A percentile compares a stretch with the other conserved stretches of the same genome.
Evolutionary conservation across 2,797 vertebrate genomes (phyloP).

Genomic region (Acipenser transmontanus): DNA sequence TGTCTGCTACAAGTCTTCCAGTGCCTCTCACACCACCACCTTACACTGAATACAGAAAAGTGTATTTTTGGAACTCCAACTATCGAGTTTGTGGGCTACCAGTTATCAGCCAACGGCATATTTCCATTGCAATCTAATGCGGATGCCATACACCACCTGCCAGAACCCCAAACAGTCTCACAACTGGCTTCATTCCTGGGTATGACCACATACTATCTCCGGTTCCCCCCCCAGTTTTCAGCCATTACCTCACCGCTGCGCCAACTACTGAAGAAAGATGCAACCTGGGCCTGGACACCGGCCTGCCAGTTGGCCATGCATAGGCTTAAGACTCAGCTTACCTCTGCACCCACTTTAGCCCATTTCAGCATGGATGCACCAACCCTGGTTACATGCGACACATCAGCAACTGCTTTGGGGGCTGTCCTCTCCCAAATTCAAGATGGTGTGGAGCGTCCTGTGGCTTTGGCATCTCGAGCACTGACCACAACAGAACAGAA

Average conservation of each 20-base stretch:
- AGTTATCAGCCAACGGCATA: not conserved
- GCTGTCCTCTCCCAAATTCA: slow-evolving; percentile 16
- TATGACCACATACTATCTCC: too few species aligned
- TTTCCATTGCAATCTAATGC: too few species aligned
- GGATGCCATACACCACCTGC: too few species aligned
- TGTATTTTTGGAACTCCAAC: slow-evolving; percentile 7
- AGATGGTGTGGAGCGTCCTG: not conserved
- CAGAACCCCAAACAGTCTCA: too few species aligned
- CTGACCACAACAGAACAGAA: slow-evolving; percentile 6
- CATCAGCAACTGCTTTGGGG: not conserved
- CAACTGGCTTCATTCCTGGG: too few species aligned
- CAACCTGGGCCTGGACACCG: slow-evolving; percentile 5
- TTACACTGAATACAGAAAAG: slow-evolving; percentile 14
- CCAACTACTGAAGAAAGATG: slow-evolving; percentile 4
- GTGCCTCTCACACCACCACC: not conserved
- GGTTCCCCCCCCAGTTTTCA: slow-evolving; percentile 8
- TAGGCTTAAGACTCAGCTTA: slow-evolving; percentile 1
- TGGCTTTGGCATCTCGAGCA: slow-evolving; percentile 12
- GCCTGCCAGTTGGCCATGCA: not conserved
- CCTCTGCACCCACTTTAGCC: not conserved
- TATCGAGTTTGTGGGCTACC: slow-evolving; percentile 10
- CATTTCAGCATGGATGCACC: not conserved
- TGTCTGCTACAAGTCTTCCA: not conserved
- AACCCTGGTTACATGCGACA: slow-evolving; percentile 1
- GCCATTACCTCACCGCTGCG: too few species aligned